phyloP scores from a whole-genome alignment of 2,113 vertebrate genomes.

The Protobothrops flavoviridis region DNA sequence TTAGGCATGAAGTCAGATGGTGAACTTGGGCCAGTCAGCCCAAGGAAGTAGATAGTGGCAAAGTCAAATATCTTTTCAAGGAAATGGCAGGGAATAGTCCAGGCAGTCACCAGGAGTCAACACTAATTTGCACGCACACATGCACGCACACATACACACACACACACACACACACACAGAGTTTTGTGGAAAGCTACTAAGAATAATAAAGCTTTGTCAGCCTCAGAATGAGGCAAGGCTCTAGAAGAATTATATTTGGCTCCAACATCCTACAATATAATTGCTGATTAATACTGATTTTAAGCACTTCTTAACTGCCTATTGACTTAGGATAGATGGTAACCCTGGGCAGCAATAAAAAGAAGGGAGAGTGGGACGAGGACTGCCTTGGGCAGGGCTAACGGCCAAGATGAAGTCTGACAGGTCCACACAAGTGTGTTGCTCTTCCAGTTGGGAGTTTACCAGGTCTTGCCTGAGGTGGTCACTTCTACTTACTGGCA shows the following conservation, averaged over 20 bases:
- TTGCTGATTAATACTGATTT: conserved; percentile 15
- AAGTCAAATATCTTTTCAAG: background rate
- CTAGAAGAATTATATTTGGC: conserved; percentile 37
- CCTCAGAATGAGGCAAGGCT: background rate
- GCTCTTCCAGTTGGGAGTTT: conserved; percentile 62
- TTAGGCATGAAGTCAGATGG: background rate
- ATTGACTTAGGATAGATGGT: background rate
- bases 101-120: background rate
- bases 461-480: conserved; percentile 62
- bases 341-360: background rate
- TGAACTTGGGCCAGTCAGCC: background rate
- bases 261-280: conserved; percentile 5
- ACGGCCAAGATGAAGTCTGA: conserved; percentile 62
- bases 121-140: background rate
- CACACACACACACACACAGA: too few relatives aligned
- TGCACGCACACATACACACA: too few relatives aligned
- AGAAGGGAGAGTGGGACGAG: conserved; percentile 36
- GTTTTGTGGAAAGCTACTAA: background rate
- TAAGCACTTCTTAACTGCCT: background rate
- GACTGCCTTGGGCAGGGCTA: background rate
- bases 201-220: background rate
- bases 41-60: background rate
- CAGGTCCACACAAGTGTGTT: conserved; percentile 63
- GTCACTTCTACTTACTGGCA: conserved; percentile 61
- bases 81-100: background rate